Evolutionary conservation across 1,140 invertebrate genomes (phyloP), one percentile per base, ranked within the genome.

Genomic region (Grapholita molesta): DNA sequence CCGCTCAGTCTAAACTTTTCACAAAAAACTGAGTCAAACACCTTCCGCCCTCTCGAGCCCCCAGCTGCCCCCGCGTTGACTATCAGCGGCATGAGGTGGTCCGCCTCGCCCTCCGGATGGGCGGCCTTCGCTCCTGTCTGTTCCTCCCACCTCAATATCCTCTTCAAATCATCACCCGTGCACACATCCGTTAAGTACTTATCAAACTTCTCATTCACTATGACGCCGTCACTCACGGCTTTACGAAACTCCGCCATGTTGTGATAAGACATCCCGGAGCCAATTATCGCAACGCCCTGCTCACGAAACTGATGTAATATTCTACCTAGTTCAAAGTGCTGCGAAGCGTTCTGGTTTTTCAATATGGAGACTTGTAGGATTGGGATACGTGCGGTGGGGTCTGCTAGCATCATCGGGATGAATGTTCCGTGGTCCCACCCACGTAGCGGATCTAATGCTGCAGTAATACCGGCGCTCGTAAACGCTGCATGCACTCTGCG

Each of bases 371-470:
- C 28, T 71, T 91, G 89, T 6, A 90, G 68, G 65, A 91, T 91
- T 11, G 89, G 88, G 28, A 91, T 80, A 55, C 89, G 79, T 1
- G 89, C 89, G 30, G 77, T 57, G 7, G 89, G 89, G 42, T 89
- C 86, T 7, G 90, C 89, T 0, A 91, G 71, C 73, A 91, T 82
- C 89, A 91, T 91, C 0, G 89, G 89, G 4, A 91, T 87, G 68
- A 91, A 91, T 3, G 89, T 86, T 48, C 89, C 89, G 71, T 91
- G 89, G 57, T 91, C 89, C 67, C 67, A 69, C 11, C 57, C 68
- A 7, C 68, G 30, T 1, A 18, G 0, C n/a, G n/a, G 15, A 7
- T 68, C 67, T 8, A 68, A 24, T n/a, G 24, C 8, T 23, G 67
- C n/a, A 0, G n/a, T 3, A 25, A 68, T 57, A 18, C 52, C 52